Percentiles rank a stretch among this genome's conserved stretches.
Evolutionary conservation across 2,888 invertebrate species (phyloP).

Genomic region (Onchidella celtica): DNA sequence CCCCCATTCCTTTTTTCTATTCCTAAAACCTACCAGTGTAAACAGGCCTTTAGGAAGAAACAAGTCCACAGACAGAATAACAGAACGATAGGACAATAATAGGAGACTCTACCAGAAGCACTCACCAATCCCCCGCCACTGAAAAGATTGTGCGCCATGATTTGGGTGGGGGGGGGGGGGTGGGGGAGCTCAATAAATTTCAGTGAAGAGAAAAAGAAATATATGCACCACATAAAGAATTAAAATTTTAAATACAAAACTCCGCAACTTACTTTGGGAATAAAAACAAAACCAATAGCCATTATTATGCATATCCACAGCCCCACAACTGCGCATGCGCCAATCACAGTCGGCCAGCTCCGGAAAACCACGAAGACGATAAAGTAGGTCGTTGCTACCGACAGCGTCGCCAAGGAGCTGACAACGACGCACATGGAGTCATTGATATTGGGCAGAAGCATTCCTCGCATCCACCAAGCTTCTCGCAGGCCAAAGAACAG

Average conservation of each 20-base stretch:
- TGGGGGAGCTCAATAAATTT: too few species aligned
- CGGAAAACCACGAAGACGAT: conserved; percentile 57
- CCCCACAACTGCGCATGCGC: conserved; percentile 57
- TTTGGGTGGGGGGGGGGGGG: too few species aligned
- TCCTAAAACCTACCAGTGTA: too few species aligned
- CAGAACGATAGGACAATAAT: too few species aligned
- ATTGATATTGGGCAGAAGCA: conserved; percentile 68
- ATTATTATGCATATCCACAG: conserved; percentile 60
- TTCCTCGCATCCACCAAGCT: conserved; percentile 70
- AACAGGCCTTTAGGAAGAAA: too few species aligned
- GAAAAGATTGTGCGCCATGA: too few species aligned
- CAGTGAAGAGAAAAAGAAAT: too few species aligned
- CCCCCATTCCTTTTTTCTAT: too few species aligned
- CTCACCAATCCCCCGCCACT: too few species aligned
- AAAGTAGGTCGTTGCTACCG: conserved; percentile 58
- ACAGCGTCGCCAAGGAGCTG: conserved; percentile 59
- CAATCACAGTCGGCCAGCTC: conserved; percentile 60
- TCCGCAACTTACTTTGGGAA: conserved; percentile 67
- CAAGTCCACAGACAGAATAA: too few species aligned
- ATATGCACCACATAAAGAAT: too few species aligned
- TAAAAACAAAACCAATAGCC: conserved; percentile 63
- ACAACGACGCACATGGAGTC: conserved; percentile 63
- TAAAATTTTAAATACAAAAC: not conserved
- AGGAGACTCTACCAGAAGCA: too few species aligned
- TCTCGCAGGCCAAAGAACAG: conserved; percentile 64